Conservation (phyloP, 2,797 vertebrate genomes). For the Aldrovandia affinis region DNA sequence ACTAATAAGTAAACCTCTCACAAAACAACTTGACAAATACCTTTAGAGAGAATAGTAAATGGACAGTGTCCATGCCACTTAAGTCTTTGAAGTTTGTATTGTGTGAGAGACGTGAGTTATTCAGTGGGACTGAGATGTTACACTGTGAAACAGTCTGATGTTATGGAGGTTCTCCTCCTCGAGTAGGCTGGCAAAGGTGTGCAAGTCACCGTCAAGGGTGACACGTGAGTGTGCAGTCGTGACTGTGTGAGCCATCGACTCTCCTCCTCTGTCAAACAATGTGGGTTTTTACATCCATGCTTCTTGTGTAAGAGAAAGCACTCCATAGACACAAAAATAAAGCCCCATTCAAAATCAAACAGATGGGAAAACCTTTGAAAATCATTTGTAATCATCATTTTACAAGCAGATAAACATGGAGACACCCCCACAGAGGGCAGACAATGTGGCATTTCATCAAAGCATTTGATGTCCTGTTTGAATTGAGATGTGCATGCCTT, state of each 20-base stretch:
- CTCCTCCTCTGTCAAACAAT: background rate
- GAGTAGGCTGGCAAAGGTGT: background rate
- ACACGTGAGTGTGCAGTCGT: background rate
- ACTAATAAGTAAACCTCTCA: background rate
- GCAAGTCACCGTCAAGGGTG: slow-evolving; percentile 5
- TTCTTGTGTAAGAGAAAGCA: background rate
- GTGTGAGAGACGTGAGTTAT: background rate
- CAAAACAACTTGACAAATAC: background rate
- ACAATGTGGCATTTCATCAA: background rate
- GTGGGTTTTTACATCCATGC: background rate
- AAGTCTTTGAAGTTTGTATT: background rate
- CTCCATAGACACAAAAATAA: background rate
- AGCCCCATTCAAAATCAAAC: background rate
- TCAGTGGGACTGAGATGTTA: background rate
- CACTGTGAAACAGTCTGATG: background rate
- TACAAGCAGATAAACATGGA: background rate
- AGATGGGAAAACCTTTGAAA: background rate
- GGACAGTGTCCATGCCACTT: background rate
- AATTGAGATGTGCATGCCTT: background rate
- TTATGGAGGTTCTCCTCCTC: background rate
- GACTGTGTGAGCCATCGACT: background rate
- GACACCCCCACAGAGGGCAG: background rate
- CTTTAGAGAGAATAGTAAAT: background rate
- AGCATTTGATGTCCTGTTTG: background rate
- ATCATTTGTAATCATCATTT: background rate